Evolutionary conservation across 2,113 vertebrate genomes (phyloP).

Genomic region (Mionectes macconnelli): DNA sequence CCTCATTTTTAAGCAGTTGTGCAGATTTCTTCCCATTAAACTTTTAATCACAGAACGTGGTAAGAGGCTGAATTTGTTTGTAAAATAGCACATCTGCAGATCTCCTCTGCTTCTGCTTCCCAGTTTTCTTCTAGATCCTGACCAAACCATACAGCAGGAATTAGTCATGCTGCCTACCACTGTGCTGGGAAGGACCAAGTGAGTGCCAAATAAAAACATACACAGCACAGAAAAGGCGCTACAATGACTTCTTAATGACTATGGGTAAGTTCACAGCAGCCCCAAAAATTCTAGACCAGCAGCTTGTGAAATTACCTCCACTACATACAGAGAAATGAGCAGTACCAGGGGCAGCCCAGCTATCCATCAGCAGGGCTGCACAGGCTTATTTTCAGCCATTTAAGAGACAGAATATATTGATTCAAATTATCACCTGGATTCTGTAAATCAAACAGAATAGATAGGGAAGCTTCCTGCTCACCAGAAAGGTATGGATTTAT

Average conservation of each 20-base stretch:
- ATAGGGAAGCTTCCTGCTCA: not conserved
- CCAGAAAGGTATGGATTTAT: not conserved
- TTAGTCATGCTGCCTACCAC: not conserved
- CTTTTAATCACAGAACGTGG: not conserved
- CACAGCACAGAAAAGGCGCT: not conserved
- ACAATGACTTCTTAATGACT: not conserved
- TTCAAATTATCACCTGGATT: not conserved
- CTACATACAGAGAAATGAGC: rapidly evolving
- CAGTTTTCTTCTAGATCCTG: not conserved
- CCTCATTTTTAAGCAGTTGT: not conserved
- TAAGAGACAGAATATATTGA: not conserved
- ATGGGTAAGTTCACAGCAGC: not conserved
- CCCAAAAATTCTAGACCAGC: not conserved
- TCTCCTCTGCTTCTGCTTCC: not conserved
- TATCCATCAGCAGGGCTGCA: not conserved
- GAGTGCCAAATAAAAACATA: not conserved
- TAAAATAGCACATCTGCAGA: not conserved
- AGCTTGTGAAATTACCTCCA: not conserved
- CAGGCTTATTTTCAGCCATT: not conserved
- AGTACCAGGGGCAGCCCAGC: not conserved
- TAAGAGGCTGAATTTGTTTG: not conserved
- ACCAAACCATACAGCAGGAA: not conserved
- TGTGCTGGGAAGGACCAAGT: not conserved
- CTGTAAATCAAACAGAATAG: not conserved
- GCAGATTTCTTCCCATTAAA: not conserved